phyloP scores from a whole-genome alignment of 2,888 invertebrate genomes.

The Gonocerus acuteangulatus region DNA sequence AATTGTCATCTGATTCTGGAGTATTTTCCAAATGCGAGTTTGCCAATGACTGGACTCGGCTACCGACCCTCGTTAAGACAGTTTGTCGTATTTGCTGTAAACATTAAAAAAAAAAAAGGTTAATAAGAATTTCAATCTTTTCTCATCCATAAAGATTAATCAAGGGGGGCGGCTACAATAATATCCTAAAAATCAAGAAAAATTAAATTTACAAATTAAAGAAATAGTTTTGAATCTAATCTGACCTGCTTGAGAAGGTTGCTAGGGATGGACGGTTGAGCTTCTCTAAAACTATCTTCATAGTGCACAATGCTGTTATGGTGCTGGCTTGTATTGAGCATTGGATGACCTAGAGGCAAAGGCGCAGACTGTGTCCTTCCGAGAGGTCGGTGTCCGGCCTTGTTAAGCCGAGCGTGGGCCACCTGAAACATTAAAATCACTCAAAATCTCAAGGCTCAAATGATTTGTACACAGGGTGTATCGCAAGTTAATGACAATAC shows the following conservation, averaged over 20 bases:
- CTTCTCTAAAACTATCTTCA: slow-evolving; percentile 49
- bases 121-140: too few relatives aligned
- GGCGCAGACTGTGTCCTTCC: slow-evolving; percentile 93
- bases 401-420: slow-evolving; percentile 60
- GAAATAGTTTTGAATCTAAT: too few relatives aligned
- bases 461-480: too few relatives aligned
- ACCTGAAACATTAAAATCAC: slow-evolving; percentile 44
- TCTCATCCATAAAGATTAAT: too few relatives aligned
- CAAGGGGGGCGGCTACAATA: too few relatives aligned
- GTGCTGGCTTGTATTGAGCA: slow-evolving; percentile 51
- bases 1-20: slow-evolving; percentile 37
- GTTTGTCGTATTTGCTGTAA: slow-evolving; percentile 79
- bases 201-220: too few relatives aligned
- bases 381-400: slow-evolving; percentile 66
- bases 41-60: slow-evolving; percentile 44
- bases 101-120: slow-evolving; percentile 17
- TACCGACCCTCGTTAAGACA: slow-evolving; percentile 66
- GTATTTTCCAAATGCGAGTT: slow-evolving; percentile 40
- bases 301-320: slow-evolving; percentile 47
- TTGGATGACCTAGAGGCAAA: slow-evolving; percentile 79
- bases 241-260: slow-evolving; percentile 48
- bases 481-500: too few relatives aligned
- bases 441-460: too few relatives aligned
- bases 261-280: slow-evolving; percentile 51
- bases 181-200: too few relatives aligned